Conservation (phyloP, 2,113 vertebrate species). For the Lophius piscatorius region DNA sequence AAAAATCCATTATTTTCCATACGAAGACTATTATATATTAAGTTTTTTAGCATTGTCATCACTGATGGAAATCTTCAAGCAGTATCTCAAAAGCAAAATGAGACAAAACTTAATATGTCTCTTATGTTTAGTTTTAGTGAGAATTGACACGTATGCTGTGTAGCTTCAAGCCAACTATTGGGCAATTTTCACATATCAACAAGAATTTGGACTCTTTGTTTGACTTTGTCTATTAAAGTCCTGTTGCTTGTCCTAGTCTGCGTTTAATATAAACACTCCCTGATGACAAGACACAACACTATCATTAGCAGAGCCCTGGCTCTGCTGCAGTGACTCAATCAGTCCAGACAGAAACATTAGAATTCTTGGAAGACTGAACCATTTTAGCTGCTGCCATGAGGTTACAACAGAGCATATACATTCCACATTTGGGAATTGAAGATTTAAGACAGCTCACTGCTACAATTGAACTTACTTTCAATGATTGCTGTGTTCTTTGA, state of each 20-base stretch:
- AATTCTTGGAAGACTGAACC: slow-evolving; percentile 60
- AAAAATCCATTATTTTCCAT: too few species aligned
- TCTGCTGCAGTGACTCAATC: slow-evolving; percentile 38
- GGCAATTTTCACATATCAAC: slow-evolving; percentile 14
- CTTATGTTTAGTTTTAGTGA: slow-evolving; percentile 43
- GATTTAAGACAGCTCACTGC: slow-evolving; percentile 59
- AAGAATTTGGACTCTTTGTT: slow-evolving; percentile 39
- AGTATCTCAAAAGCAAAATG: slow-evolving; percentile 24
- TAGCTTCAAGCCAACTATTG: slow-evolving; percentile 36
- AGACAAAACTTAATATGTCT: slow-evolving; percentile 22
- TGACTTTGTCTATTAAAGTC: slow-evolving; percentile 42
- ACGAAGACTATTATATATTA: too few species aligned
- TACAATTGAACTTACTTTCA: slow-evolving; percentile 51
- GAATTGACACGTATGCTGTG: slow-evolving; percentile 29
- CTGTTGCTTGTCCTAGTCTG: slow-evolving; percentile 23
- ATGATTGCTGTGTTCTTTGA: slow-evolving; percentile 47
- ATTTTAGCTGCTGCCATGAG: slow-evolving; percentile 51
- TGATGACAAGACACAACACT: slow-evolving; percentile 62
- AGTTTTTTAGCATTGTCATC: too few species aligned
- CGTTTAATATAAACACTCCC: slow-evolving; percentile 62
- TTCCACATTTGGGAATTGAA: slow-evolving; percentile 60
- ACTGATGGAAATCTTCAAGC: slow-evolving; percentile 15
- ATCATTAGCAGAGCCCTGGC: slow-evolving; percentile 44
- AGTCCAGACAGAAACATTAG: slow-evolving; percentile 40
- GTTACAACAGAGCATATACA: slow-evolving; percentile 63